Conservation (phyloP, 2,797 vertebrate genomes). For the Oophaga sylvatica region DNA sequence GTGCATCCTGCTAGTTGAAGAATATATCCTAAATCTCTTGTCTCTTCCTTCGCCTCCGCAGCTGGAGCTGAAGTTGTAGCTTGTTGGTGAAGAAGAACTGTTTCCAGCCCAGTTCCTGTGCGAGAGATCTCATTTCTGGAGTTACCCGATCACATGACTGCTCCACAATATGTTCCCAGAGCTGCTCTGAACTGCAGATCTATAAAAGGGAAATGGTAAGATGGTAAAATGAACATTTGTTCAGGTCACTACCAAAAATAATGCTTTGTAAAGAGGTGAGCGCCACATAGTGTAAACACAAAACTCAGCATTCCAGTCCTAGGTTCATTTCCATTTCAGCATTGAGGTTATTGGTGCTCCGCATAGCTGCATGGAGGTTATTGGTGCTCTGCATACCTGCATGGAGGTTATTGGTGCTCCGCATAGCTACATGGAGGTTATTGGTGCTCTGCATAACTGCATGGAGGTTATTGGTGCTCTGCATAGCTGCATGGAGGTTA, state of each 20-base stretch:
- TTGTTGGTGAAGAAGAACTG: constrained; percentile 82
- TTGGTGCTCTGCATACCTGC: too few relatives aligned
- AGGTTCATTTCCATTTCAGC: not conserved
- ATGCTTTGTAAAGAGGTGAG: not conserved
- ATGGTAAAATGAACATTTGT: not conserved
- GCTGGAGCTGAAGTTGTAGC: constrained; percentile 81
- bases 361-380: too few relatives aligned
- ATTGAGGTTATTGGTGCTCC: too few relatives aligned
- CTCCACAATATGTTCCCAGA: constrained; percentile 80
- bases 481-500: too few relatives aligned
- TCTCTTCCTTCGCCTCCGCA: constrained; percentile 72
- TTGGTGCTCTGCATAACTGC: too few relatives aligned
- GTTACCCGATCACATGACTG: constrained; percentile 72
- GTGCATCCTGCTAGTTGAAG: not conserved
- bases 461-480: too few relatives aligned
- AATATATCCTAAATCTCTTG: constrained; percentile 1
- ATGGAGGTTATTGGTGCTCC: too few relatives aligned
- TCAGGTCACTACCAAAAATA: not conserved
- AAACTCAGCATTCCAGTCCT: not conserved
- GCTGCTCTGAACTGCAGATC: constrained; percentile 77
- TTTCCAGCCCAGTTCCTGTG: constrained; percentile 79
- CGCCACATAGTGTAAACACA: not conserved
- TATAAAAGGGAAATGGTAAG: constrained; percentile 57
- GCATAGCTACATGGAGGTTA: too few relatives aligned
- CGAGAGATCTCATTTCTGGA: constrained; percentile 75